These are phyloP conservation scores for Cervus canadensis DNA, from an alignment of 2,113 vertebrate genomes.

Conservation along the genomic window DNA sequence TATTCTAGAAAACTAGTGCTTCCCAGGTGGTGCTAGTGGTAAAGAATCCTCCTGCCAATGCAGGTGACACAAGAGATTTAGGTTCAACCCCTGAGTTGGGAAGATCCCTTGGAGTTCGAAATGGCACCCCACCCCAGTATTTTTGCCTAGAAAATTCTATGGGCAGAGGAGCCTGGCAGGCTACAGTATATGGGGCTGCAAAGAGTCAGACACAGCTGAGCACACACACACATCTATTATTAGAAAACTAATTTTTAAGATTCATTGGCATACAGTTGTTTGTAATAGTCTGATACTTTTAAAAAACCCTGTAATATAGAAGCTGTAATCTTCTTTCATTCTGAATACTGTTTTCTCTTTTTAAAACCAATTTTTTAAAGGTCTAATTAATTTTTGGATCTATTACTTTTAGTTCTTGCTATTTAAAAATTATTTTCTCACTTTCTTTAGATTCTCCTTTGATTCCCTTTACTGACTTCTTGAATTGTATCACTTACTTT, in stretches of 20 bases:
- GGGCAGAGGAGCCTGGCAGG: not conserved
- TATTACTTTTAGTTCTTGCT: not conserved
- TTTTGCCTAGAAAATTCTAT: not conserved
- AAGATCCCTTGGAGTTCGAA: not conserved
- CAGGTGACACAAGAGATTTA: not conserved
- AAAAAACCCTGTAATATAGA: not conserved
- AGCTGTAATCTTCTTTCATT: not conserved
- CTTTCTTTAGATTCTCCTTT: not conserved
- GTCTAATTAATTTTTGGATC: not conserved
- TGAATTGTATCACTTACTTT: not conserved
- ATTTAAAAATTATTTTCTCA: conserved; percentile 28
- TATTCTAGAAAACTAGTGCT: not conserved
- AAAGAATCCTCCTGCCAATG: not conserved
- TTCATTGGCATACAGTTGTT: not conserved
- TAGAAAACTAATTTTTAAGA: conserved; percentile 29
- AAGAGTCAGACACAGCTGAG: not conserved
- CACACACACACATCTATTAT: not conserved
- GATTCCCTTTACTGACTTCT: not conserved
- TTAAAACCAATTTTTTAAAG: not conserved
- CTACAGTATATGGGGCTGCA: not conserved
- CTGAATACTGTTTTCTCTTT: not conserved
- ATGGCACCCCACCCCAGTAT: not conserved
- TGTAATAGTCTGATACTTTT: not conserved
- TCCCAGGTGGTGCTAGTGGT: not conserved
- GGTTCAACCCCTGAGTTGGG: not conserved